These are phyloP conservation scores for Myrmecophaga tridactyla DNA, from an alignment of 2,113 vertebrate genomes.

Conservation along the genomic window DNA sequence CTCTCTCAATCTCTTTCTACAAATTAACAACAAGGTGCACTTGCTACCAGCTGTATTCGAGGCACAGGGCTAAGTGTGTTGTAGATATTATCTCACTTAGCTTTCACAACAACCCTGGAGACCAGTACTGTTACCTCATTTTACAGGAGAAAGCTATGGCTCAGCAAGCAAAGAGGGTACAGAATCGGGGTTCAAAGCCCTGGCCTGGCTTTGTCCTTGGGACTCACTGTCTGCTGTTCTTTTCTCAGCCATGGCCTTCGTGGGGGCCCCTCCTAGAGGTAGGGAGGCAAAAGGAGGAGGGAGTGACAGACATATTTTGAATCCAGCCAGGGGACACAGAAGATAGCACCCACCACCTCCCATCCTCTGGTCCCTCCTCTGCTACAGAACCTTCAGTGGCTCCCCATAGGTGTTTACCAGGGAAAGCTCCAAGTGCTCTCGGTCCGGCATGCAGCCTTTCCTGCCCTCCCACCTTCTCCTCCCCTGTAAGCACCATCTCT, in stretches of 20 bases:
- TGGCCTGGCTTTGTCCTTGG: not conserved
- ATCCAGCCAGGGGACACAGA: not conserved
- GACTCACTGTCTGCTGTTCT: not conserved
- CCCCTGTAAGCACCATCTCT: not conserved
- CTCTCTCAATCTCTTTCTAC: not conserved
- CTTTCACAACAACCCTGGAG: not conserved
- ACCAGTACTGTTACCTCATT: not conserved
- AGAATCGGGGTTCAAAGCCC: not conserved
- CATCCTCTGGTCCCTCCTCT: not conserved
- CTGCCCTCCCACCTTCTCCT: not conserved
- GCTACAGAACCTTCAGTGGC: not conserved
- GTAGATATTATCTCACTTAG: not conserved
- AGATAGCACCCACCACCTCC: not conserved
- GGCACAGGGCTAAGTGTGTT: not conserved
- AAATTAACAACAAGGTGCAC: not conserved
- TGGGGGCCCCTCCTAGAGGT: not conserved
- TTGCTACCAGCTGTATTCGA: fast-evolving
- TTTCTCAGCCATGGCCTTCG: not conserved
- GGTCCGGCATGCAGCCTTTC: not conserved
- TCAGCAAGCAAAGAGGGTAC: fast-evolving
- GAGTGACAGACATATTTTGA: not conserved
- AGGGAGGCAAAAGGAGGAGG: not conserved
- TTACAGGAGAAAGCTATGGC: not conserved
- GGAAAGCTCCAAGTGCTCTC: not conserved
- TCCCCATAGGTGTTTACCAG: not conserved